Evolutionary conservation across 1,140 invertebrate species (phyloP).

Genomic region (Drosophila kikkawai): DNA sequence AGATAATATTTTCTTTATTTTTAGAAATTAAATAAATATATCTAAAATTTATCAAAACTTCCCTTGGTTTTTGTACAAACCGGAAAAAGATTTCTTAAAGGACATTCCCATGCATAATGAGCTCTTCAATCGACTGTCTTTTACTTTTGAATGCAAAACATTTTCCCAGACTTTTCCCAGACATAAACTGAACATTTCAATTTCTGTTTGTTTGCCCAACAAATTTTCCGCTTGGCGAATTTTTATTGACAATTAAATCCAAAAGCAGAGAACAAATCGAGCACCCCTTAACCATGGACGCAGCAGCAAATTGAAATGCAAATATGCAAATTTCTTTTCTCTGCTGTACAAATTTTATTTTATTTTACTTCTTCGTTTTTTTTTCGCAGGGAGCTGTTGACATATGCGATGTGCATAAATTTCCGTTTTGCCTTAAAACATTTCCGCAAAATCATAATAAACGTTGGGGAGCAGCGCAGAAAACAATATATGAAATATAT

Average conservation of each 20-base stretch:
- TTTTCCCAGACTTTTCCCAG: constrained; percentile 49
- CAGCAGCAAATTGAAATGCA: constrained; percentile 74
- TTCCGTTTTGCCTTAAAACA: constrained; percentile 72
- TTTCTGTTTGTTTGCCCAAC: constrained; percentile 83
- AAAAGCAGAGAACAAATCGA: constrained; percentile 49
- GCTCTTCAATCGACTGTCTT: neutral
- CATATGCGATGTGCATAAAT: constrained; percentile 81
- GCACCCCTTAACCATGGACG: constrained; percentile 34
- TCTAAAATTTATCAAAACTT: neutral
- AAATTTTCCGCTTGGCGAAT: constrained; percentile 84
- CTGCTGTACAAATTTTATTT: constrained; percentile 18
- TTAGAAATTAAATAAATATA: neutral
- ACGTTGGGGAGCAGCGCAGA: constrained; percentile 58
- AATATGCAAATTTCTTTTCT: constrained; percentile 77
- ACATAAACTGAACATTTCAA: constrained; percentile 62
- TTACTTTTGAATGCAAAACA: constrained; percentile 23
- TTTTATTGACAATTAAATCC: constrained; percentile 85
- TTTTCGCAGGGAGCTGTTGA: constrained; percentile 63
- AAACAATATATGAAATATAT: constrained; percentile 41
- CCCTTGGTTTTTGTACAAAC: neutral
- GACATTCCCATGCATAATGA: constrained; percentile 18
- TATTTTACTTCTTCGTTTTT: constrained; percentile 1
- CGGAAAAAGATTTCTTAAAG: neutral
- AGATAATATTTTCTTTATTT: neutral
- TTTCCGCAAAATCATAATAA: constrained; percentile 80